These are phyloP conservation scores for Halichondria panicea DNA, from an alignment of 37 sponge, comb jelly and placozoan species.

Conservation along the genomic window DNA sequence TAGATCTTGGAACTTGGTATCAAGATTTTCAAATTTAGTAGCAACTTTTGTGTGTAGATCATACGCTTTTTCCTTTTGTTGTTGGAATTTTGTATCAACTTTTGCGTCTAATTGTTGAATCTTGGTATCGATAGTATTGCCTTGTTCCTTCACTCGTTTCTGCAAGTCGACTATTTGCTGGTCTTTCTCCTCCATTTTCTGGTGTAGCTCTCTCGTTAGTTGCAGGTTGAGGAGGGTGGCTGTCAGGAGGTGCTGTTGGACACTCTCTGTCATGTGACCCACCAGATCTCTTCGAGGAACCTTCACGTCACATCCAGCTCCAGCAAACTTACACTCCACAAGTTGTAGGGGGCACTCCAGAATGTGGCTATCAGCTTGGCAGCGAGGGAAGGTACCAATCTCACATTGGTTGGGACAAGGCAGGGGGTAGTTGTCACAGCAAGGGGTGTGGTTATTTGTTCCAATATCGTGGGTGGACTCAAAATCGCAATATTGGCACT, in stretches of 20 bases:
- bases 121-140: no score
- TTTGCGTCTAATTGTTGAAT: no score
- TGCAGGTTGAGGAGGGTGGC: constrained; percentile 1
- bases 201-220: constrained; percentile 7
- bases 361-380: constrained; percentile 15
- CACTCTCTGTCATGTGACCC: constrained; percentile 16
- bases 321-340: constrained; percentile 30
- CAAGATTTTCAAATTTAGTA: no score
- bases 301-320: constrained; percentile 20
- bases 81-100: no score
- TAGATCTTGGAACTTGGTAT: no score
- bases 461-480: constrained; percentile 3
- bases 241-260: constrained; percentile 9
- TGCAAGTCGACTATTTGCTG: no score
- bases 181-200: no score
- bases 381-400: constrained; percentile 4
- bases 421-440: constrained; percentile 15
- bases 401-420: constrained; percentile 31
- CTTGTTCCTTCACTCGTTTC: no score
- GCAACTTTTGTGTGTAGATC: no score
- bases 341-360: constrained; percentile 28
- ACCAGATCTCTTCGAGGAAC: constrained; percentile 6
- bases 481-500: constrained; percentile 24
- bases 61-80: no score
- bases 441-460: constrained; percentile 1